Evolutionary conservation across 1,140 invertebrate species (phyloP).

Genomic region (Octopus sinensis): DNA sequence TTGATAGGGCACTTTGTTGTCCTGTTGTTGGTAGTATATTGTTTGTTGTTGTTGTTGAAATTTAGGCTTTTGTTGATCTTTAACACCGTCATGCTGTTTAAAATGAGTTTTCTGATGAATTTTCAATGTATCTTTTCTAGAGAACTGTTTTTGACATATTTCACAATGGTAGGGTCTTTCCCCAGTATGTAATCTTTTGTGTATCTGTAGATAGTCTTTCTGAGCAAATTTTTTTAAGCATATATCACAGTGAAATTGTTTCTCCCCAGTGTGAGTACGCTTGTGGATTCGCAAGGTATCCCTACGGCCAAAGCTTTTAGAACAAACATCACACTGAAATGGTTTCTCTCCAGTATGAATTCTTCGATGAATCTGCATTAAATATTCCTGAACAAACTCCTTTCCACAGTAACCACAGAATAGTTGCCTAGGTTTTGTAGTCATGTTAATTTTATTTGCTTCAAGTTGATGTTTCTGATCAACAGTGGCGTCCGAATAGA

Average conservation of each 20-base stretch:
- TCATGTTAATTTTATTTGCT: too few species aligned
- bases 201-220: conserved; percentile 17
- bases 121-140: neutral
- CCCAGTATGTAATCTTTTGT: conserved; percentile 76
- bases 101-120: conserved; percentile 60
- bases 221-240: conserved; percentile 23
- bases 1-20: neutral
- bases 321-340: conserved; percentile 58
- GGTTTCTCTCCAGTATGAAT: conserved; percentile 79
- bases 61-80: conserved; percentile 75
- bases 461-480: too few species aligned
- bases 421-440: neutral
- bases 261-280: conserved; percentile 26
- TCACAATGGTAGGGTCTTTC: conserved; percentile 75
- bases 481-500: too few species aligned
- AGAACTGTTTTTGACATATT: conserved; percentile 67
- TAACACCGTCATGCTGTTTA: conserved; percentile 68
- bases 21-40: neutral
- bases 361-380: conserved; percentile 57
- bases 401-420: conserved; percentile 5
- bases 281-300: neutral
- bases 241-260: conserved; percentile 21
- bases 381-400: neutral
- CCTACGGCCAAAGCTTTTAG: conserved; percentile 55
- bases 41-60: conserved; percentile 67